phyloP scores from a whole-genome alignment of 2,888 invertebrate genomes.

The Pseudeuparius sepicola region DNA sequence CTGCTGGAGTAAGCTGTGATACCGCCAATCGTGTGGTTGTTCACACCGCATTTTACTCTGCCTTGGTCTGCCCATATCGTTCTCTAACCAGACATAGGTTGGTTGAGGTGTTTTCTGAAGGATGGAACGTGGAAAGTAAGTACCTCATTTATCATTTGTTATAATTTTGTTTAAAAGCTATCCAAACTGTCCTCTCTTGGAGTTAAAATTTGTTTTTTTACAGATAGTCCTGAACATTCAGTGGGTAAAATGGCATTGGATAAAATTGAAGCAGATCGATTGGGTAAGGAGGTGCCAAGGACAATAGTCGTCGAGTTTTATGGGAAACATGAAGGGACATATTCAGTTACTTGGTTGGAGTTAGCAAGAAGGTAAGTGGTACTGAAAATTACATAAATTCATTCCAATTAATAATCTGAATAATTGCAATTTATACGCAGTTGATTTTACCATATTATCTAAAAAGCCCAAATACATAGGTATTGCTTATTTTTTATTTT shows the following conservation, averaged over 20 bases:
- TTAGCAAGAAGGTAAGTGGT: constrained; percentile 51
- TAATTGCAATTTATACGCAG: too few relatives aligned
- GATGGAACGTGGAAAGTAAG: constrained; percentile 50
- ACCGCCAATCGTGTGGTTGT: constrained; percentile 72
- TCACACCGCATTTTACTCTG: constrained; percentile 46
- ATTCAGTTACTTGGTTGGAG: constrained; percentile 75
- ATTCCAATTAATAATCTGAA: too few relatives aligned
- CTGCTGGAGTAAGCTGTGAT: constrained; percentile 44
- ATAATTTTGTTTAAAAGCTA: too few relatives aligned
- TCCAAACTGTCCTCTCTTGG: too few relatives aligned
- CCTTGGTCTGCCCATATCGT: constrained; percentile 50
- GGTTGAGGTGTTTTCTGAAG: constrained; percentile 77
- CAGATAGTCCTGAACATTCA: constrained; percentile 23
- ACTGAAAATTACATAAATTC: too few relatives aligned
- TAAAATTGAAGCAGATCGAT: constrained; percentile 46
- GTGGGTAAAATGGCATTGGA: constrained; percentile 34
- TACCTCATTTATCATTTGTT: too few relatives aligned
- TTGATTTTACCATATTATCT: too few relatives aligned
- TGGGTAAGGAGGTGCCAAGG: constrained; percentile 53
- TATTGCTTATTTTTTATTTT: too few relatives aligned
- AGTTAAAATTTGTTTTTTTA: too few relatives aligned
- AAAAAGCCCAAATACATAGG: too few relatives aligned
- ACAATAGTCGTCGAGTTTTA: constrained; percentile 72
- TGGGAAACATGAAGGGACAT: constrained; percentile 63
- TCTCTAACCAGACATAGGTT: constrained; percentile 47